phyloP scores from a whole-genome alignment of 2,113 vertebrate genomes.

The Ivindomyrus marchei region DNA sequence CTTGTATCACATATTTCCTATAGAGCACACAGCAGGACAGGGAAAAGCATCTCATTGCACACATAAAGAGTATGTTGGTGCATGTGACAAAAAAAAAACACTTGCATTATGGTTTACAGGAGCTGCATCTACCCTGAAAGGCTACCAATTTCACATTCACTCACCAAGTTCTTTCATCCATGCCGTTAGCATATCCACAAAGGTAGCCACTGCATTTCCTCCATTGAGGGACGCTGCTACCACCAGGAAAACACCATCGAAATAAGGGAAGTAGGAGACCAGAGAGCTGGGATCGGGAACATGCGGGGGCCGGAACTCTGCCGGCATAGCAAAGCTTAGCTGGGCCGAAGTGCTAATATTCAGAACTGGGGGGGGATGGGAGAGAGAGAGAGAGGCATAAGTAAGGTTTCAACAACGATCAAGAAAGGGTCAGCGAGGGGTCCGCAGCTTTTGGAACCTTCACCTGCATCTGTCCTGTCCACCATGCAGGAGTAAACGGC shows the following conservation, averaged over 20 bases:
- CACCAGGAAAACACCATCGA: conserved; percentile 69
- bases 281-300: conserved; percentile 62
- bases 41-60: neutral
- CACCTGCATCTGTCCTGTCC: conserved; percentile 78
- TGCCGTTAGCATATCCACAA: conserved; percentile 72
- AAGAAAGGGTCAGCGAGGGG: neutral
- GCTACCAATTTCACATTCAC: neutral
- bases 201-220: conserved; percentile 78
- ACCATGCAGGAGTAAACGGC: conserved; percentile 86
- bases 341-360: conserved; percentile 93
- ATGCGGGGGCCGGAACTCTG: conserved; percentile 67
- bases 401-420: neutral
- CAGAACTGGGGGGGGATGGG: conserved; percentile 59
- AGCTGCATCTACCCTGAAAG: neutral
- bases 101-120: neutral
- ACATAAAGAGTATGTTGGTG: neutral
- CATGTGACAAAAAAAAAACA: neutral
- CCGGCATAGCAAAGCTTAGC: conserved; percentile 73
- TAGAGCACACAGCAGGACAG: neutral
- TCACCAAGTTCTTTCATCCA: conserved; percentile 87
- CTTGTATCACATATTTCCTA: neutral
- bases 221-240: conserved; percentile 92
- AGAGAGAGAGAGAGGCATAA: conserved; percentile 2
- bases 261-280: conserved; percentile 81
- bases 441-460: neutral